Base-by-base conservation (phyloP, 2,797 vertebrate genomes). In the Eospalax fontanierii region DNA sequence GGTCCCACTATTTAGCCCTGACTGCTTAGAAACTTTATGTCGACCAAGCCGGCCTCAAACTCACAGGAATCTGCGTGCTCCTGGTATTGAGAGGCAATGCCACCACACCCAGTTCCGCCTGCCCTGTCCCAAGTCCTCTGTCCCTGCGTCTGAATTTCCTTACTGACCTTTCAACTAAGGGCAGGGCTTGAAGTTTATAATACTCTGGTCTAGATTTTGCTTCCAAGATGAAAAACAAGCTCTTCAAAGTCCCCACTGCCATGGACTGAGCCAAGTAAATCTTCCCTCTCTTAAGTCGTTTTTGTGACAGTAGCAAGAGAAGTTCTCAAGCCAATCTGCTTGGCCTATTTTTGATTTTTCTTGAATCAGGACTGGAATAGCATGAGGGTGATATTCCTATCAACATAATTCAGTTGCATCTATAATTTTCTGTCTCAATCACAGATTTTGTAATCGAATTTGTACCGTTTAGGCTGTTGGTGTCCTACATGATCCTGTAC, bases 371-470 rank as follows among this genome's bases (percentile, higher is more conserved):
- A 4, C 4, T 50, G 57, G 84, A 33, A 22, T 1, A 12, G 22
- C 61, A 11, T 18, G 35, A 73, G 50, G 18, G 54, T 73, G 10
- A n/a, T 46, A 28, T 57, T 79, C 35, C 43, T 30, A 1, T 6
- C 12, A 22, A 0, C 2, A 10, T 2, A 28, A 6, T 33, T 4
- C 1, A 26, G n/a, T 71, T 43, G 35, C 50, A 43, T 74, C 14
- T 74, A 30, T 14, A 16, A 76, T 9, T 73, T 82, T 57, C 24
- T 74, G 61, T 9, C 33, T 83, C 87, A 14, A 1, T 30, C 12
- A 10, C 12, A 21, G 35, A 24, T 63, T 92, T 84, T 24, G 6
- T 18, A n/a, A 22, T 28, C 21, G 19, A 46, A 19, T 21, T 57
- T 75, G 46, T 46, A 14, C 50, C 50, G 3, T 65, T 54, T 15